Conservation (phyloP, 2,113 vertebrate species). For the Gambusia holbrooki region DNA sequence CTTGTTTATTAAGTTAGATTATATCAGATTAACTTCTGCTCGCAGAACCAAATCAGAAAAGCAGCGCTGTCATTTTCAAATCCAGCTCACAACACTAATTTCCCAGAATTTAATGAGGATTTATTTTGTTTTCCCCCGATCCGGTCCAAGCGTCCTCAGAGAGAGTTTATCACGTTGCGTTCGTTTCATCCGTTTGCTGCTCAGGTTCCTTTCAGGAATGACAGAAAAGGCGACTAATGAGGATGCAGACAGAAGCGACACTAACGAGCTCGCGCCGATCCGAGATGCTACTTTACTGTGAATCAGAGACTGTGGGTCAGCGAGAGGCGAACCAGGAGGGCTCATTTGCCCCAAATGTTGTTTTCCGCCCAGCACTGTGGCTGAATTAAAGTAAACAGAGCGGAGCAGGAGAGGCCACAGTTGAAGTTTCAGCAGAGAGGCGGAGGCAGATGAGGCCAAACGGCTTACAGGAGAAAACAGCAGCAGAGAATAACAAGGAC, state of each 20-base stretch:
- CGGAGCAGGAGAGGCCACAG: constrained; percentile 16
- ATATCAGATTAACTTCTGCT: not conserved
- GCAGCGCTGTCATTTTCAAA: not conserved
- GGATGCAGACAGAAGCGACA: constrained; percentile 35
- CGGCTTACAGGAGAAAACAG: constrained; percentile 44
- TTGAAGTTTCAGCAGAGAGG: constrained; percentile 40
- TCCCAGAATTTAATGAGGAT: not conserved
- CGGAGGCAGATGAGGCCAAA: constrained; percentile 43
- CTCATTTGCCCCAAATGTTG: constrained; percentile 40
- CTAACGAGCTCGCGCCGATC: constrained; percentile 54
- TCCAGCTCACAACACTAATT: not conserved
- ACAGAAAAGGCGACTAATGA: constrained; percentile 41
- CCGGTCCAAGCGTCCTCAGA: not conserved
- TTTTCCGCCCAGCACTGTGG: constrained; percentile 34
- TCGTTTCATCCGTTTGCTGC: constrained; percentile 18
- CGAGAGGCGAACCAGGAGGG: constrained; percentile 9
- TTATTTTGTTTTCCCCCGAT: not conserved
- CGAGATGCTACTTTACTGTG: constrained; percentile 19
- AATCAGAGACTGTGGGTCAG: constrained; percentile 29
- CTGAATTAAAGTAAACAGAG: constrained; percentile 59
- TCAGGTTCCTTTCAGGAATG: constrained; percentile 8
- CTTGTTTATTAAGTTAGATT: not conserved
- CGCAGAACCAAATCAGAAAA: not conserved
- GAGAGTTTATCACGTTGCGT: not conserved
- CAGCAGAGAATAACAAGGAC: constrained; percentile 28